Base-by-base conservation (phyloP, 1,140 invertebrate species). In the Rhynchophorus ferrugineus region DNA sequence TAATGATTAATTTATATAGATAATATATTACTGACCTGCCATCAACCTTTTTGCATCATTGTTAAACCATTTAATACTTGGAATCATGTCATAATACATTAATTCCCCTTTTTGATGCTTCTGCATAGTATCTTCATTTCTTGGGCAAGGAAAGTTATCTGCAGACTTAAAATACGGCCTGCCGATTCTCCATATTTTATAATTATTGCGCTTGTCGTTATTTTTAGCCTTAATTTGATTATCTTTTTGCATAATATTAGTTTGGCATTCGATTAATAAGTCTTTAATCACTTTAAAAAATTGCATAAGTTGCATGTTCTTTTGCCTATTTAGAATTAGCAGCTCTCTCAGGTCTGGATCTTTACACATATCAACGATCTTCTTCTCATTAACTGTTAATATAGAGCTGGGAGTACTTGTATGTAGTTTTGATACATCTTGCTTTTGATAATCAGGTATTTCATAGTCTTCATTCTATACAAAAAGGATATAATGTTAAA, bases 121-220 rank as follows among this genome's bases (percentile, higher is more conserved):
- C 42, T 45, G 18, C 2, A 59, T 16, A 13, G 54, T 44, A 48
- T 69, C 66, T 22, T 24, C 14, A 56, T 69, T 69, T 19, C 53
- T 48, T 2, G 61, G 61, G 37, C 59, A 59, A 13, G 54, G 49
- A 61, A 57, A 68, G 35, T 60, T 48, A 29, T 60, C 34, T 16
- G 43, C 49, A 43, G 60, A 58, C 56, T 69, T 69, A 54, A 69
- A 69, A 61, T 63, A 69, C 9, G 68, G 68, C 5, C 57, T 59
- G 2, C 61, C 68, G 14, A 67, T 29, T 49, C 58, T 49, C 58
- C 58, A 59, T 1, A 58, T 47, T 36, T 34, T 45, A 38, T 13
- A 13, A 7, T n/a, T 17, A 1, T 17, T 8, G 24, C 47, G 45
- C n/a, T 18, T 54, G 2, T 39, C 19, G 19, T 51, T 21, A 41